Evolutionary conservation across 1,140 invertebrate genomes (phyloP).

Genomic region (Drosophila nigrodunni): DNA sequence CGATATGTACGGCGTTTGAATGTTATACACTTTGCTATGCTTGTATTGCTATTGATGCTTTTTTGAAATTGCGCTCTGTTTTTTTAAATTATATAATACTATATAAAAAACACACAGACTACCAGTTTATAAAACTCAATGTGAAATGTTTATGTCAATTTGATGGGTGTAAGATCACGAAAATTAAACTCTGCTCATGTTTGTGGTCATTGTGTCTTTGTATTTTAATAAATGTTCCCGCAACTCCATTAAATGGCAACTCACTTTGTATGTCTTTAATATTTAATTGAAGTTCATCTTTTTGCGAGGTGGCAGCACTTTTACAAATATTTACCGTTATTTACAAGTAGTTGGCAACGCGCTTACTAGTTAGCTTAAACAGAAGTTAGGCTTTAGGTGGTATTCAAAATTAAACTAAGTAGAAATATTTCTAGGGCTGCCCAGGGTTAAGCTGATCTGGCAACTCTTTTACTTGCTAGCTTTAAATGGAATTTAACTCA

Average conservation of each 20-base stretch:
- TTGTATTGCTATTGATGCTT: background rate
- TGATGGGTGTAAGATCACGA: background rate
- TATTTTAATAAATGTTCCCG: conserved; percentile 22
- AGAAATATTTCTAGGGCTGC: background rate
- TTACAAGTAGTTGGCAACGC: background rate
- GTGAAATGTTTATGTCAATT: conserved; percentile 1
- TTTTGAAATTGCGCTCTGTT: background rate
- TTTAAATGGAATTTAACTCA: no score
- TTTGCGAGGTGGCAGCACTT: background rate
- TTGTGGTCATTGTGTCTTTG: conserved; percentile 2
- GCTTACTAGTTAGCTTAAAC: no score
- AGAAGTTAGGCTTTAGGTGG: no score
- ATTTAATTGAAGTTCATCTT: background rate
- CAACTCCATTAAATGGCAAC: background rate
- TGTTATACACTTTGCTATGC: background rate
- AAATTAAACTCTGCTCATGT: conserved; percentile 1
- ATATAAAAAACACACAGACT: no score
- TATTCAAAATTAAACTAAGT: no score
- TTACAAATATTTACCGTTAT: no score
- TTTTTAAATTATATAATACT: background rate
- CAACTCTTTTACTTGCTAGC: no score
- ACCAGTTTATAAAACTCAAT: background rate
- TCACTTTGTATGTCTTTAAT: conserved; percentile 9
- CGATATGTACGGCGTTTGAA: background rate
- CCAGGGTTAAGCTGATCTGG: background rate